These are phyloP conservation scores for Fundulus diaphanus DNA, from an alignment of 2,797 vertebrate species.

Conservation along the genomic window DNA sequence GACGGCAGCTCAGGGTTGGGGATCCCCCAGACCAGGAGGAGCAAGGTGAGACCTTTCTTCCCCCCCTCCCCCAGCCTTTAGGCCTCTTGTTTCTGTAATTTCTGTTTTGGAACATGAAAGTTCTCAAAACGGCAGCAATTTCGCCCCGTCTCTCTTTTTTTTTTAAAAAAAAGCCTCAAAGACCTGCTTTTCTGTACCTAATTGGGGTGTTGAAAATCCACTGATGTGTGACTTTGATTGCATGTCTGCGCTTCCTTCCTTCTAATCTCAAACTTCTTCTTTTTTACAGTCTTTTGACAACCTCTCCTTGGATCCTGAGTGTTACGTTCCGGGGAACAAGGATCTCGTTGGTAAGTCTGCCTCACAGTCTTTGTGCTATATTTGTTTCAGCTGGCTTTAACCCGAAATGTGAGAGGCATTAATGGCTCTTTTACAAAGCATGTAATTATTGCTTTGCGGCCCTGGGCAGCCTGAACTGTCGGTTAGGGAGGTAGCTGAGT, in stretches of 20 bases:
- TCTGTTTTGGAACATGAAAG: slow-evolving; percentile 48
- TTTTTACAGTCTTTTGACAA: slow-evolving; percentile 92
- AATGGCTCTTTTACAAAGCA: slow-evolving; percentile 36
- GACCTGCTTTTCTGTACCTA: slow-evolving; percentile 50
- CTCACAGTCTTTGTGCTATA: slow-evolving; percentile 16
- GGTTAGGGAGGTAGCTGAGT: slow-evolving; percentile 42
- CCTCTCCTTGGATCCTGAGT: slow-evolving; percentile 88
- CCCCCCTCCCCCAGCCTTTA: slow-evolving; percentile 7
- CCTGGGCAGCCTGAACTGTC: slow-evolving; percentile 36
- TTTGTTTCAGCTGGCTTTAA: slow-evolving; percentile 26
- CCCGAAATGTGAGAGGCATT: slow-evolving; percentile 40
- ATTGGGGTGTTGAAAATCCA: slow-evolving; percentile 56
- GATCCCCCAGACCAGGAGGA: slow-evolving; percentile 90
- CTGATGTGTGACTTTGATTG: slow-evolving; percentile 68
- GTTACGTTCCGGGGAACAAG: slow-evolving; percentile 86
- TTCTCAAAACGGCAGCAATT: slow-evolving; percentile 56
- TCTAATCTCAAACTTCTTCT: slow-evolving; percentile 52
- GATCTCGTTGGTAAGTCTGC: slow-evolving; percentile 82
- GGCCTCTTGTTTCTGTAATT: slow-evolving; percentile 19
- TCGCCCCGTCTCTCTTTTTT: slow-evolving; percentile 53
- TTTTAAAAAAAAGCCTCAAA: slow-evolving; percentile 66
- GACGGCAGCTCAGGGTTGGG: slow-evolving; percentile 91
- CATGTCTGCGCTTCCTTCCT: slow-evolving; percentile 34
- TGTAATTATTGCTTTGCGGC: slow-evolving; percentile 36
- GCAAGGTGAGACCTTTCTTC: slow-evolving; percentile 81